Evolutionary conservation across 64 coral and sea anemone species (phyloP).

Genomic region (Catalaphyllia jardinei): DNA sequence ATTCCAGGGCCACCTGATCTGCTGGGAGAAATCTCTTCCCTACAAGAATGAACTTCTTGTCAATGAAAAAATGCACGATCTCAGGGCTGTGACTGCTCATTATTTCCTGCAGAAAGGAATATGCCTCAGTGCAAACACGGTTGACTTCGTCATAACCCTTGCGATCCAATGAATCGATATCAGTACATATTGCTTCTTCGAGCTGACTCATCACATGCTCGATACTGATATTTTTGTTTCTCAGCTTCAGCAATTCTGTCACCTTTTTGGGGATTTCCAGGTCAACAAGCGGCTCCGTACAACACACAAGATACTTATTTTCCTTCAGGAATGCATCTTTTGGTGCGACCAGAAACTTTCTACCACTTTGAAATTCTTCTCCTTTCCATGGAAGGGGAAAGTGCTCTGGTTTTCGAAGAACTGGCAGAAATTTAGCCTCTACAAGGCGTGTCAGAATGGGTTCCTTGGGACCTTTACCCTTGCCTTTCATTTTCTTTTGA

Average conservation of each 20-base stretch:
- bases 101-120: conserved; percentile 36
- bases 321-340: conserved; percentile 30
- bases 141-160: neutral
- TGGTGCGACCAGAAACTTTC: conserved; percentile 7
- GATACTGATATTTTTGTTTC: neutral
- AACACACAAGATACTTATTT: conserved; percentile 60
- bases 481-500: conserved; percentile 19
- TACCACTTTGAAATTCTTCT: neutral
- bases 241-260: conserved; percentile 1
- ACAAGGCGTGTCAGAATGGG: conserved; percentile 13
- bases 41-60: conserved; percentile 46
- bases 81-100: neutral
- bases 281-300: conserved; percentile 35
- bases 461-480: neutral
- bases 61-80: neutral
- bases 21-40: conserved; percentile 13
- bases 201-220: conserved; percentile 29
- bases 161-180: neutral
- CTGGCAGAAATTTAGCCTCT: conserved; percentile 64
- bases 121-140: conserved; percentile 41
- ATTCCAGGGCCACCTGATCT: conserved; percentile 34
- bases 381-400: conserved; percentile 83
- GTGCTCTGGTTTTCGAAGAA: conserved; percentile 59
- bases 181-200: neutral
- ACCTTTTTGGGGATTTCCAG: neutral